These are phyloP conservation scores for Scopus umbretta DNA, from an alignment of 2,113 vertebrate species.

Conservation along the genomic window DNA sequence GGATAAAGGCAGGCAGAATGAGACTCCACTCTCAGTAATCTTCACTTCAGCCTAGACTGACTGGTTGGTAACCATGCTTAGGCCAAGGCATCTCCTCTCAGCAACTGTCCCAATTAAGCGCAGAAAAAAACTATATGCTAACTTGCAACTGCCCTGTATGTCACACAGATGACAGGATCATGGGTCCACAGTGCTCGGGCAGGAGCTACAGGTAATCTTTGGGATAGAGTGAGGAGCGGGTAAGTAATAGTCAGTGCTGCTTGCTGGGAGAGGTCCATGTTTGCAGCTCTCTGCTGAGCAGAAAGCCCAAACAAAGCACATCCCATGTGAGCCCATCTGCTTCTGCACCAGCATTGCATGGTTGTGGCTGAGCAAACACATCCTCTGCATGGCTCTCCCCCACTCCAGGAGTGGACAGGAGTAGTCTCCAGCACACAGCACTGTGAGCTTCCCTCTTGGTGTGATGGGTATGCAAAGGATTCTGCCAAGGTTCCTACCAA, in stretches of 20 bases:
- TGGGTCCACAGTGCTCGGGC: not conserved
- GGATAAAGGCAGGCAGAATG: not conserved
- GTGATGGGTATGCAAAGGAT: not conserved
- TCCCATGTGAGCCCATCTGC: not conserved
- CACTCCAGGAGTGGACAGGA: fast-evolving
- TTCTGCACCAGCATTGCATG: fast-evolving
- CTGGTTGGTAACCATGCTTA: fast-evolving
- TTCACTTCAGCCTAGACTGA: not conserved
- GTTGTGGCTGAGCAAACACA: fast-evolving
- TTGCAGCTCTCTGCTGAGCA: not conserved
- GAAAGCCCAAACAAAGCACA: not conserved
- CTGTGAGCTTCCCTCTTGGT: not conserved
- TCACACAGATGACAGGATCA: not conserved
- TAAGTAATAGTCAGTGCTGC: fast-evolving
- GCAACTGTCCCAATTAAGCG: not conserved
- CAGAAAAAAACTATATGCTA: not conserved
- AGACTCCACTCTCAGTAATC: not conserved
- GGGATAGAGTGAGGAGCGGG: not conserved
- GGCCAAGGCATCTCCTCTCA: not conserved
- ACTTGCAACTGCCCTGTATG: not conserved
- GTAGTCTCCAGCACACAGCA: fast-evolving
- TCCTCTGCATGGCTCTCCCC: not conserved
- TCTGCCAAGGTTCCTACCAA: not conserved
- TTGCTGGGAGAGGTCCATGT: not conserved
- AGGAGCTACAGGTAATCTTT: not conserved